Conservation (phyloP, 1,140 invertebrate species). For the Aphelinus certus region DNA sequence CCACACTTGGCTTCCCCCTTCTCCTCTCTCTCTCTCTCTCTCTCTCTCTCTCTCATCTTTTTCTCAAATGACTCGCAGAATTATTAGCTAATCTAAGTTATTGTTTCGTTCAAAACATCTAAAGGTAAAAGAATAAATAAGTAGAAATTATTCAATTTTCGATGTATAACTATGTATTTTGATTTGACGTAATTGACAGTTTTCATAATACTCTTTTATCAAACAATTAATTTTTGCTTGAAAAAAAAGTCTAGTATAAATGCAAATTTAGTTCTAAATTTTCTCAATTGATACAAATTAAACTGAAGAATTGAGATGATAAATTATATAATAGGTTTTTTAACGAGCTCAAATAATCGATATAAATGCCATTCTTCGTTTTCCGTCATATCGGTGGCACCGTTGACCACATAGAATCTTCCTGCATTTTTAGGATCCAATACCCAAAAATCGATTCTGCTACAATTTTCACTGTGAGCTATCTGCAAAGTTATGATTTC, state of each 20-base stretch:
- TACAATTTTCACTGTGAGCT: slow-evolving; percentile 21
- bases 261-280: slow-evolving; percentile 14
- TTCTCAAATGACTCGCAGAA: neutral
- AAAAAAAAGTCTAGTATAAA: slow-evolving; percentile 9
- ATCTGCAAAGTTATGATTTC: slow-evolving; percentile 9
- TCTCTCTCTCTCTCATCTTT: neutral
- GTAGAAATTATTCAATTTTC: too few relatives aligned
- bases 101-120: too few relatives aligned
- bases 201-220: too few relatives aligned
- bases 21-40: too few relatives aligned
- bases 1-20: too few relatives aligned
- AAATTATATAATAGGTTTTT: slow-evolving; percentile 19
- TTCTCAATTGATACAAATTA: slow-evolving; percentile 10
- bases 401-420: slow-evolving; percentile 14
- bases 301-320: neutral
- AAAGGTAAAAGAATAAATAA: too few relatives aligned
- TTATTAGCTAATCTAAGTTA: too few relatives aligned
- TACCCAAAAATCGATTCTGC: slow-evolving; percentile 33
- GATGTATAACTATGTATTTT: too few relatives aligned
- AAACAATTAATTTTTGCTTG: too few relatives aligned
- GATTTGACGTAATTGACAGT: too few relatives aligned
- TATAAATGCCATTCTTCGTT: slow-evolving; percentile 39
- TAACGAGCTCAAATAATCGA: slow-evolving; percentile 25
- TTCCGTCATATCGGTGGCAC: slow-evolving; percentile 25
- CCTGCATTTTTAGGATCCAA: slow-evolving; percentile 19